Evolutionary conservation across 2,797 vertebrate genomes (phyloP).

Genomic region (Gadopsis marmoratus): DNA sequence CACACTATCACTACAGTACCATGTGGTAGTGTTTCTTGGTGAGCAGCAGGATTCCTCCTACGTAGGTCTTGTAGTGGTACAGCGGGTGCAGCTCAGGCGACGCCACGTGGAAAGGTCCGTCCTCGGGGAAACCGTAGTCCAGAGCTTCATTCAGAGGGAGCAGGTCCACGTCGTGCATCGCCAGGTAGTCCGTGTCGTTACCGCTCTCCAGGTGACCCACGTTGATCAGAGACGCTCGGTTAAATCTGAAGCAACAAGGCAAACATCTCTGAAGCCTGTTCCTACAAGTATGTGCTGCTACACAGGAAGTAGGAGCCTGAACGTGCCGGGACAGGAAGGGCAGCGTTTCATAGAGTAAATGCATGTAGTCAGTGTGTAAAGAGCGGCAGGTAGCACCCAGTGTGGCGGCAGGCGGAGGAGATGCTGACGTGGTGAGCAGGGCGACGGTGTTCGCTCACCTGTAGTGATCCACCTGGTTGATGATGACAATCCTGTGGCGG

Average conservation of each 20-base stretch:
- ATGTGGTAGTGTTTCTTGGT: constrained; percentile 94
- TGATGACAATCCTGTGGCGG: constrained; percentile 91
- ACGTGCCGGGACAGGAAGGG: too few relatives aligned
- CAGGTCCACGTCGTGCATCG: constrained; percentile 98
- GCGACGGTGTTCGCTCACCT: constrained; percentile 81
- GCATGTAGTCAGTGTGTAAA: too few relatives aligned
- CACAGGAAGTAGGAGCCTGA: too few relatives aligned
- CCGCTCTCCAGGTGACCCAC: constrained; percentile 94
- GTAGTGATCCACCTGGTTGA: constrained; percentile 97
- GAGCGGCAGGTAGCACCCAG: too few relatives aligned
- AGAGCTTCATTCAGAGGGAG: constrained; percentile 93
- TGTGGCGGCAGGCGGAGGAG: too few relatives aligned
- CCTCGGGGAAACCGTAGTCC: constrained; percentile 93
- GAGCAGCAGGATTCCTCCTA: constrained; percentile 96
- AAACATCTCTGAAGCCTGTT: background rate
- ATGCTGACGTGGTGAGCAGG: background rate
- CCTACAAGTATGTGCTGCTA: too few relatives aligned
- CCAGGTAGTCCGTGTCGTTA: constrained; percentile 97
- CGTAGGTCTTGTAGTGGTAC: constrained; percentile 98
- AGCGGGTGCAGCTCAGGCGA: constrained; percentile 96
- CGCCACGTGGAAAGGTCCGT: constrained; percentile 95
- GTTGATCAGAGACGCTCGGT: constrained; percentile 96
- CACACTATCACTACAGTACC: constrained; percentile 75
- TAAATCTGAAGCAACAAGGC: constrained; percentile 86
- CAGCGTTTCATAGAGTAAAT: too few relatives aligned